phyloP scores from a whole-genome alignment of 2,888 invertebrate genomes.

The Nephrotoma guestfalica region DNA sequence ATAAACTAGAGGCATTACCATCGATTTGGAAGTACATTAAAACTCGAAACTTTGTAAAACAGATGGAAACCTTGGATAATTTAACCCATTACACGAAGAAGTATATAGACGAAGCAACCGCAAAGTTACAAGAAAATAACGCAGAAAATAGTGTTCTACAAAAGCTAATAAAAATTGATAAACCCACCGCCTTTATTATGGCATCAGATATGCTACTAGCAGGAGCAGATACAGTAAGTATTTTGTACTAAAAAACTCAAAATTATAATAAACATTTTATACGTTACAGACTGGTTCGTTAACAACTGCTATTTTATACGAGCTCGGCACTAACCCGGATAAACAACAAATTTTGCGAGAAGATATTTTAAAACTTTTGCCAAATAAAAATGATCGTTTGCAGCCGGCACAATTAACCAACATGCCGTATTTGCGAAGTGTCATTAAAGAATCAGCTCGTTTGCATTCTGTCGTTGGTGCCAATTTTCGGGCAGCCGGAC shows the following conservation, averaged over 20 bases:
- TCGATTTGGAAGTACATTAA: constrained; percentile 22
- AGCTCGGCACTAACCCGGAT: constrained; percentile 41
- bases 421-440: constrained; percentile 45
- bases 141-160: constrained; percentile 34
- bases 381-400: constrained; percentile 23
- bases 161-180: constrained; percentile 30
- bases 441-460: constrained; percentile 51
- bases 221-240: constrained; percentile 18
- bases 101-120: not conserved
- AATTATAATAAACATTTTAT: not conserved
- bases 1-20: constrained; percentile 22
- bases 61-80: constrained; percentile 24
- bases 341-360: constrained; percentile 39
- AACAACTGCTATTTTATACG: constrained; percentile 37
- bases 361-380: constrained; percentile 33
- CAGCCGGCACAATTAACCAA: constrained; percentile 28
- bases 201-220: constrained; percentile 18
- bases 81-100: not conserved
- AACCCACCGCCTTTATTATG: constrained; percentile 16
- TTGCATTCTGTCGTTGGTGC: constrained; percentile 39
- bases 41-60: constrained; percentile 22
- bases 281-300: constrained; percentile 38
- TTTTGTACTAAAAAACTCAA: not conserved
- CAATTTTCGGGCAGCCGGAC: constrained; percentile 36
- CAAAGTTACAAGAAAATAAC: not conserved